A percentile compares a stretch with the other conserved stretches of the same genome.
Evolutionary conservation across 2,888 invertebrate species (phyloP).

Genomic region (Epinotia demarniana): DNA sequence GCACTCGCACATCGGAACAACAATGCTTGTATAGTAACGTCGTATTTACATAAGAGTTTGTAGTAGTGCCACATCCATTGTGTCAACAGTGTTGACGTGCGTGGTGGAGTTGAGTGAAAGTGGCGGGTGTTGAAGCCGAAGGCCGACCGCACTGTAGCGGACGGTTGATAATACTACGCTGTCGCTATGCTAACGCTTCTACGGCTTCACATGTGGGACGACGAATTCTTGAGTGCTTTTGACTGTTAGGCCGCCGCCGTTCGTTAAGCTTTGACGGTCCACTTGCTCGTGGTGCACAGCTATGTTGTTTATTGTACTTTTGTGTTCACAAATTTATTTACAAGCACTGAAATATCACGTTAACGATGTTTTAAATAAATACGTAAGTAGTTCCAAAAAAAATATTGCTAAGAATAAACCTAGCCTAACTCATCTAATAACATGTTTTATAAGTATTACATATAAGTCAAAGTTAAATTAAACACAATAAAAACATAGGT

Average conservation of each 20-base stretch:
- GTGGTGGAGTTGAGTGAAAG: conserved; percentile 78
- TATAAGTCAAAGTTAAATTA: background rate
- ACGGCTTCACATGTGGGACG: conserved; percentile 40
- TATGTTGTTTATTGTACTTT: background rate
- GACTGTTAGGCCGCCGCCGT: conserved; percentile 7
- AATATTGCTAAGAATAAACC: too few species aligned
- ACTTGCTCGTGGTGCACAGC: conserved; percentile 1
- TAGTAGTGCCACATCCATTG: conserved; percentile 65
- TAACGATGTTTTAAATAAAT: too few species aligned
- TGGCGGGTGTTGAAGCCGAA: conserved; percentile 73
- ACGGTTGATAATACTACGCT: conserved; percentile 39
- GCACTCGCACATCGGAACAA: conserved; percentile 20
- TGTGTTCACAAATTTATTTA: background rate
- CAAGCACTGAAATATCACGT: too few species aligned
- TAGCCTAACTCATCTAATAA: background rate
- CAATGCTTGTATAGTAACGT: conserved; percentile 41
- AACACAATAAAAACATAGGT: background rate
- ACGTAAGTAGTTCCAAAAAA: too few species aligned
- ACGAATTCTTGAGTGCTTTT: conserved; percentile 43
- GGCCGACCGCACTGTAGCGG: conserved; percentile 70
- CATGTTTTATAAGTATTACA: background rate
- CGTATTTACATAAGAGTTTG: conserved; percentile 44
- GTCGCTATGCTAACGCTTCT: conserved; percentile 42
- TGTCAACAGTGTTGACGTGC: conserved; percentile 60
- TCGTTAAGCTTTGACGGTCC: conserved; percentile 9